These are phyloP conservation scores for Desmodus rotundus DNA, from an alignment of 2,113 vertebrate species.

Conservation along the genomic window DNA sequence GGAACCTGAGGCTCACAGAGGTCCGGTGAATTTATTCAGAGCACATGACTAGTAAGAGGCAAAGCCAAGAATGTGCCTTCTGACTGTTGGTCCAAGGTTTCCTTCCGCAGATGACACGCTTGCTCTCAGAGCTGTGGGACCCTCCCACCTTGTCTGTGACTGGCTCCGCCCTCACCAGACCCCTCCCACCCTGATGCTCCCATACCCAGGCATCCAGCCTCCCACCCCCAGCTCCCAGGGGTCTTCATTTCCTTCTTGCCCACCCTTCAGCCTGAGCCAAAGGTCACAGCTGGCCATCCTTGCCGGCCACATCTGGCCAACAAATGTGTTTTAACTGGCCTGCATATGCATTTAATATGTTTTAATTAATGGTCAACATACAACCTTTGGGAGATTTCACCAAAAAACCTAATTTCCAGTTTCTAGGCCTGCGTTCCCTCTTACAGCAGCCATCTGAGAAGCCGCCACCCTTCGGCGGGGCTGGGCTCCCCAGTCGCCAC, in stretches of 20 bases:
- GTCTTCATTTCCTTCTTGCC: not conserved
- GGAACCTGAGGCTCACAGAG: not conserved
- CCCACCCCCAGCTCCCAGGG: not conserved
- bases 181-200: not conserved
- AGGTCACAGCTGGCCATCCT: not conserved
- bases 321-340: conserved; percentile 16
- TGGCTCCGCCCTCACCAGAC: not conserved
- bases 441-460: not conserved
- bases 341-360: not conserved
- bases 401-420: not conserved
- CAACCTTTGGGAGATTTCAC: not conserved
- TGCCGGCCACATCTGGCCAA: not conserved
- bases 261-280: not conserved
- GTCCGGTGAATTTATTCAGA: not conserved
- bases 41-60: not conserved
- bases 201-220: not conserved
- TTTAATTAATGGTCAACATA: not conserved
- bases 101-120: not conserved
- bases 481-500: not conserved
- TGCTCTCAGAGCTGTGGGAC: not conserved
- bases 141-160: not conserved
- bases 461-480: not conserved
- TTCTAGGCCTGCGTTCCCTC: not conserved
- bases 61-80: not conserved
- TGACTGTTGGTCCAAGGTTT: not conserved